phyloP scores from a whole-genome alignment of 2,888 invertebrate species.

The Ochropleura leucogaster region DNA sequence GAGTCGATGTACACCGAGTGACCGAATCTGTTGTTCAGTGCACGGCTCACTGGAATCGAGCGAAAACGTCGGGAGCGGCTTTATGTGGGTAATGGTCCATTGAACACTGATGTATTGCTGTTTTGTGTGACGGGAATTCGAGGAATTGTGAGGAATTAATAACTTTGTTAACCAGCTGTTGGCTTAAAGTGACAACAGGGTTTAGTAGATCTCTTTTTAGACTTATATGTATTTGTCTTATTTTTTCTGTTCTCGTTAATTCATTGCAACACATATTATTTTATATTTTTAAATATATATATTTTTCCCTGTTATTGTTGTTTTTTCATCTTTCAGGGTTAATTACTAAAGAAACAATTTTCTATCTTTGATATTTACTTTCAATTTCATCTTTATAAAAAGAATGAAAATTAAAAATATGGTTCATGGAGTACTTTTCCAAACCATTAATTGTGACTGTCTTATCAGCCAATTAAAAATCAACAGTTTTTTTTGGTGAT shows the following conservation, averaged over 20 bases:
- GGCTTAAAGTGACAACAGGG: constrained; percentile 7
- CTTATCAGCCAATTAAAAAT: background rate
- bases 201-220: background rate
- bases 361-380: background rate
- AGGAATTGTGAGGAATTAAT: constrained; percentile 24
- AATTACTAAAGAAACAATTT: background rate
- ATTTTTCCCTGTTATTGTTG: background rate
- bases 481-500: background rate
- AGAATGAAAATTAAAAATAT: background rate
- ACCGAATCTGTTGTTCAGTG: constrained; percentile 45
- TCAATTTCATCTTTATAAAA: background rate
- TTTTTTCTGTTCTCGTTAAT: too few relatives aligned
- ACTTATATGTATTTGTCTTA: background rate
- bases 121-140: constrained; percentile 35
- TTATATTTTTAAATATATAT: too few relatives aligned
- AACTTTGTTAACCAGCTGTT: constrained; percentile 17
- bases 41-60: constrained; percentile 33
- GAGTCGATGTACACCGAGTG: constrained; percentile 2
- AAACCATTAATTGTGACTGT: background rate
- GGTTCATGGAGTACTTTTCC: background rate
- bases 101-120: constrained; percentile 37
- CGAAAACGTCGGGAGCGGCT: constrained; percentile 27
- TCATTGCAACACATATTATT: too few relatives aligned
- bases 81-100: constrained; percentile 40
- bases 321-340: background rate